Evolutionary conservation across 2,888 invertebrate genomes (phyloP).

Genomic region (Acheta domesticus): DNA sequence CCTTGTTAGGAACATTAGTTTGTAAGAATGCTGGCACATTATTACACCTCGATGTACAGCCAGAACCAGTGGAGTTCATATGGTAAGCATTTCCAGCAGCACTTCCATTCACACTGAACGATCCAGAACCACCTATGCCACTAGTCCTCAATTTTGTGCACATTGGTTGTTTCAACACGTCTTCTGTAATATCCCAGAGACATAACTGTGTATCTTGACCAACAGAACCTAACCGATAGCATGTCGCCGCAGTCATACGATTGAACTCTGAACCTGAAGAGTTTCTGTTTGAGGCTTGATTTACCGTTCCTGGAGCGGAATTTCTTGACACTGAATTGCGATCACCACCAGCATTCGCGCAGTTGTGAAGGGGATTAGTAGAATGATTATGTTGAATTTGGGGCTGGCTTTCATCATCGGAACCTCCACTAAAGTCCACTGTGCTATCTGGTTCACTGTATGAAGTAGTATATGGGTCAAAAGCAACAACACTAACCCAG

Average conservation of each 20-base stretch:
- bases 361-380: slow-evolving; percentile 40
- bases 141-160: slow-evolving; percentile 46
- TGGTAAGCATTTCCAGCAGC: slow-evolving; percentile 31
- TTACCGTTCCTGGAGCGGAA: slow-evolving; percentile 30
- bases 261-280: slow-evolving; percentile 48
- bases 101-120: slow-evolving; percentile 37
- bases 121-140: slow-evolving; percentile 42
- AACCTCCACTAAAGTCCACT: slow-evolving; percentile 42
- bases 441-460: slow-evolving; percentile 60
- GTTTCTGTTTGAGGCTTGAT: slow-evolving; percentile 48
- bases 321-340: slow-evolving; percentile 38
- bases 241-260: slow-evolving; percentile 55
- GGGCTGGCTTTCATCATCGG: slow-evolving; percentile 37
- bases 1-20: slow-evolving; percentile 33
- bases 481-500: slow-evolving; percentile 96
- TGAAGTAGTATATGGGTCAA: slow-evolving; percentile 80
- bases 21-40: slow-evolving; percentile 31
- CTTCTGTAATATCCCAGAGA: slow-evolving; percentile 97
- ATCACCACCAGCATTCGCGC: slow-evolving; percentile 39
- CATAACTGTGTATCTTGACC: slow-evolving; percentile 98
- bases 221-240: slow-evolving; percentile 87
- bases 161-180: slow-evolving; percentile 77
- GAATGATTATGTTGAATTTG: slow-evolving; percentile 37
- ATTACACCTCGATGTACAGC: slow-evolving; percentile 32
- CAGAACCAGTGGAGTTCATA: slow-evolving; percentile 27